Evolutionary conservation across 92 coral and sea anemone species (phyloP).

Genomic region (Siderastrea radians): DNA sequence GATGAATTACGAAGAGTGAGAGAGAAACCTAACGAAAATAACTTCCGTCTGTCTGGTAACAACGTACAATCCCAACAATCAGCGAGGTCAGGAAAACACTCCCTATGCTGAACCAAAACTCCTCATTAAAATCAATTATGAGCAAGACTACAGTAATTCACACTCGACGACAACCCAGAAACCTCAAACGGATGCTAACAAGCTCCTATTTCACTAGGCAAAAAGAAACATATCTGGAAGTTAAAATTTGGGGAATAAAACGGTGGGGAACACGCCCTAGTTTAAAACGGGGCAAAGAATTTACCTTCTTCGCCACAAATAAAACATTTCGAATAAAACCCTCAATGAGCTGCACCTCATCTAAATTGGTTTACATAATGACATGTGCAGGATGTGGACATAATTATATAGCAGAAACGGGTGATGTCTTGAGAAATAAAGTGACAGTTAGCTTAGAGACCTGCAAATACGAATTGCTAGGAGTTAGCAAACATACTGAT

Average conservation of each 20-base stretch:
- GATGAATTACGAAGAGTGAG: background rate
- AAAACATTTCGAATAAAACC: too few species aligned
- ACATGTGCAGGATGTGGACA: too few species aligned
- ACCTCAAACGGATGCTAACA: constrained; percentile 4
- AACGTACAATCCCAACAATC: too few species aligned
- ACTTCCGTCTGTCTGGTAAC: background rate
- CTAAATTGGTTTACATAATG: too few species aligned
- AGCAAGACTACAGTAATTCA: constrained; percentile 2
- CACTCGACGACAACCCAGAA: constrained; percentile 1
- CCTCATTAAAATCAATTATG: background rate
- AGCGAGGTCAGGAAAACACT: too few species aligned
- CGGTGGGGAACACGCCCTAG: too few species aligned
- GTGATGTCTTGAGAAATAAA: background rate
- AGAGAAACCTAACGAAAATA: constrained; percentile 10
- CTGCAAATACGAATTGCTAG: constrained; percentile 39
- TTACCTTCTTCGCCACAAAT: too few species aligned
- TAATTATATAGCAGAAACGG: too few species aligned
- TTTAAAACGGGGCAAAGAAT: too few species aligned
- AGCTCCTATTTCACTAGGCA: constrained; percentile 8
- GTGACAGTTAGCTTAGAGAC: constrained; percentile 37
- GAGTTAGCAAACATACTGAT: constrained; percentile 44
- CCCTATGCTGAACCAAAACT: background rate
- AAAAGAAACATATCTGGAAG: too few species aligned
- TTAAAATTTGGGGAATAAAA: too few species aligned
- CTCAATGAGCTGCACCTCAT: too few species aligned